Evolutionary conservation across 2,113 vertebrate species (phyloP).

Genomic region (Brachyhypopomus occidentalis): DNA sequence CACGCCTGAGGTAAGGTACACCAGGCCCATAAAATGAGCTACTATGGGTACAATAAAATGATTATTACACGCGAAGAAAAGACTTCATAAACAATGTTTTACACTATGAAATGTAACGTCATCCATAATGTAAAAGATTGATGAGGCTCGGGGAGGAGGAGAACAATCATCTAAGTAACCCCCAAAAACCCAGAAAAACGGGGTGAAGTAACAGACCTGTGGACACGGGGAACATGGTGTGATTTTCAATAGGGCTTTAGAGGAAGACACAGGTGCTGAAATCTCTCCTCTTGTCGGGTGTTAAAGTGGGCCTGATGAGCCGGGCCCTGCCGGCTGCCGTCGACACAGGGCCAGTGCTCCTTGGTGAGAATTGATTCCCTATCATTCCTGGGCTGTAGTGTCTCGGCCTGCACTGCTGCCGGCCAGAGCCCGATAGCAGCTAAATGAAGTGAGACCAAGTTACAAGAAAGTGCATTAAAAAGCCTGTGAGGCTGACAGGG

Average conservation of each 20-base stretch:
- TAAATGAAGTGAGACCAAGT: constrained; percentile 71
- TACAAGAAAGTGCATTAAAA: constrained; percentile 58
- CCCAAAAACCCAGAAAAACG: constrained; percentile 48
- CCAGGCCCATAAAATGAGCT: neutral
- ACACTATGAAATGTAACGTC: too few species aligned
- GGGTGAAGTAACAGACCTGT: constrained; percentile 62
- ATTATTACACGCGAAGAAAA: neutral
- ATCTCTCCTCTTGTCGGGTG: constrained; percentile 75
- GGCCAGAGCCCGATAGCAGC: constrained; percentile 70
- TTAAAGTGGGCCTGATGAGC: constrained; percentile 75
- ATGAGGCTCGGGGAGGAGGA: neutral
- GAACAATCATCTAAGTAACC: constrained; percentile 44
- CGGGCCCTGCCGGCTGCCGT: constrained; percentile 65
- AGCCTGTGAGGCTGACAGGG: constrained; percentile 55
- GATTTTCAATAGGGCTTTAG: constrained; percentile 72
- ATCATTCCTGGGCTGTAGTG: constrained; percentile 65
- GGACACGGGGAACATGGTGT: constrained; percentile 65
- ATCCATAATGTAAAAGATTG: too few species aligned
- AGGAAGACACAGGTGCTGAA: constrained; percentile 65
- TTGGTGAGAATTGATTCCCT: constrained; percentile 77
- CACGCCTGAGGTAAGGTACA: neutral
- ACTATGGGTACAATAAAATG: neutral
- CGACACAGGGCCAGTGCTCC: constrained; percentile 76
- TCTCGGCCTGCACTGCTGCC: constrained; percentile 62
- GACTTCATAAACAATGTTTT: neutral